Evolutionary conservation across 2,888 invertebrate genomes (phyloP).

Genomic region (Anarsia innoxiella): DNA sequence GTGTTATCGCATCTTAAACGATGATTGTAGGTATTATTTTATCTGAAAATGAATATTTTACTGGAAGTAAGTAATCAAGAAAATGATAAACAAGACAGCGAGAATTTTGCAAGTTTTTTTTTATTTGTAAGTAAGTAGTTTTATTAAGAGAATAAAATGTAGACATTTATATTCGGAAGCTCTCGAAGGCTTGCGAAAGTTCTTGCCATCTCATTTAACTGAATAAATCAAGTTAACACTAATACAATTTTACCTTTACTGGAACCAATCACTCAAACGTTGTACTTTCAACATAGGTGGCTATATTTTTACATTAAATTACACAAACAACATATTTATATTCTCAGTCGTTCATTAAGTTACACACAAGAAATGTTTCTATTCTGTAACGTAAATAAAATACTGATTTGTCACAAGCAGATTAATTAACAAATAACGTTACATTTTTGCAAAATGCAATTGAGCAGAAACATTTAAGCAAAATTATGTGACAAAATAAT

Average conservation of each 20-base stretch:
- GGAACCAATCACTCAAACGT: constrained; percentile 47
- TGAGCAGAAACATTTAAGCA: too few relatives aligned
- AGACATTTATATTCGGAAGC: too few relatives aligned
- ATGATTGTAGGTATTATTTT: constrained; percentile 31
- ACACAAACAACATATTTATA: constrained; percentile 51
- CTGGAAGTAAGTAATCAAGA: too few relatives aligned
- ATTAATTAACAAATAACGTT: too few relatives aligned
- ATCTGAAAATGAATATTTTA: constrained; percentile 43
- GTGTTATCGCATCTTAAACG: constrained; percentile 18
- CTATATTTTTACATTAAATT: constrained; percentile 53
- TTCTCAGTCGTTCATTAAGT: constrained; percentile 47
- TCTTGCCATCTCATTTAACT: constrained; percentile 17
- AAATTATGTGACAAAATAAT: constrained; percentile 41
- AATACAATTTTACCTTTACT: constrained; percentile 28
- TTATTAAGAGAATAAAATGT: neutral
- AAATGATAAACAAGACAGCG: constrained; percentile 19
- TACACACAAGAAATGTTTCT: constrained; percentile 19
- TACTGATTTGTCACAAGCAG: constrained; percentile 44
- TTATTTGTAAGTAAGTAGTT: neutral
- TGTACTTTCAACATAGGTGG: constrained; percentile 55
- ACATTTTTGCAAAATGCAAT: too few relatives aligned
- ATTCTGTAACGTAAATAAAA: constrained; percentile 30
- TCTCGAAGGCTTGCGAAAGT: too few relatives aligned
- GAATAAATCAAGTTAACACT: constrained; percentile 17
- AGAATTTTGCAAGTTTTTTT: constrained; percentile 17